These are phyloP conservation scores for Sebastes taczanowskii DNA, from an alignment of 2,797 vertebrate genomes.

Conservation along the genomic window DNA sequence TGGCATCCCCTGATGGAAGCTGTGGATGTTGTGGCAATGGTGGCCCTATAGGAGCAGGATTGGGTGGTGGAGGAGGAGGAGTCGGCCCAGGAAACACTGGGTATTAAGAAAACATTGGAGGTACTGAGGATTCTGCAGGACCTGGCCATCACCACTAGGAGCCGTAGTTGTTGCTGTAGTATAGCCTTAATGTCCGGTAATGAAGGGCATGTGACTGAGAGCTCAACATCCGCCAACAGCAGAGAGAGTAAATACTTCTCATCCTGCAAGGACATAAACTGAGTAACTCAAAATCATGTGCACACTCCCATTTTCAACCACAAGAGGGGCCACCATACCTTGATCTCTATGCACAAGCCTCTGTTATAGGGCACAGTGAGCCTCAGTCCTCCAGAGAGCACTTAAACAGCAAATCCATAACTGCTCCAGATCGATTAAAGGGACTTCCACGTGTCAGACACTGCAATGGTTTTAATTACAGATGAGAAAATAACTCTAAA, in stretches of 20 bases:
- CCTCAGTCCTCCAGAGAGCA: slow-evolving; percentile 4
- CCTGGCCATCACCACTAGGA: not conserved
- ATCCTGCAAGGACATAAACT: slow-evolving; percentile 36
- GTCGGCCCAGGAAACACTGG: not conserved
- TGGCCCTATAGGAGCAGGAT: not conserved
- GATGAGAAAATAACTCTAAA: not conserved
- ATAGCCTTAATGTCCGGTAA: not conserved
- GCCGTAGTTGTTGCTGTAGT: not conserved
- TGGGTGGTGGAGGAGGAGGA: not conserved
- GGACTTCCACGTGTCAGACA: slow-evolving; percentile 36
- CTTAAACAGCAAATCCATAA: slow-evolving; percentile 32
- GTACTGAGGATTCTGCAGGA: slow-evolving; percentile 3
- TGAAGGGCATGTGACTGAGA: slow-evolving; percentile 41
- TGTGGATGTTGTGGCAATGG: not conserved
- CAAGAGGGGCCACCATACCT: slow-evolving; percentile 44
- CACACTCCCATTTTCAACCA: slow-evolving; percentile 13
- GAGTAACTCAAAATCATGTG: not conserved
- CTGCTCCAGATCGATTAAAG: not conserved
- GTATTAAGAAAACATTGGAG: slow-evolving; percentile 14
- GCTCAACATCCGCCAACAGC: slow-evolving; percentile 36
- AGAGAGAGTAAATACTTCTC: slow-evolving; percentile 35
- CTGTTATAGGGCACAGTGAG: slow-evolving; percentile 33
- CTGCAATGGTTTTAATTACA: slow-evolving; percentile 14
- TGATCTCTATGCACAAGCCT: slow-evolving; percentile 8
- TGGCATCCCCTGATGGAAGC: not conserved